Base-by-base conservation (phyloP, 1,140 invertebrate species). In the Pseudomyrmex dendroicus region DNA sequence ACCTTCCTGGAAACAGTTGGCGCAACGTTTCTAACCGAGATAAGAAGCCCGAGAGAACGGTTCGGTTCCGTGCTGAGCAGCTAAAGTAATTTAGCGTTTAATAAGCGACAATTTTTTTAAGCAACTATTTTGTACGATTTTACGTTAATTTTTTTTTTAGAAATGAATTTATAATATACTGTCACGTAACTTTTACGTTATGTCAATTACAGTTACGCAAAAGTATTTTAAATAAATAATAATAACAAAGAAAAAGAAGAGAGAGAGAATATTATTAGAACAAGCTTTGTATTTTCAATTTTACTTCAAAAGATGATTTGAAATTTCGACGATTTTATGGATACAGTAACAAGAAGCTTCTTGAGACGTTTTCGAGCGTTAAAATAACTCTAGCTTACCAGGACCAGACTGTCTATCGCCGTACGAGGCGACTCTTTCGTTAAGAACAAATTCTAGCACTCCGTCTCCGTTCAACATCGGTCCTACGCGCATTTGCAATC, bases 371-470 rank as follows among this genome's bases (percentile, higher is more conserved):
- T 35, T 35, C 35, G 35, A 35, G 35, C 35, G 35, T 35, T 35
- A 35, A 35, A 35, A 44, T 46, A 44, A 50, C 20, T 59, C 15
- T 5, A 78, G 66, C 82, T 89, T 64, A 94, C 94, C 93, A 82
- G 92, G 86, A 80, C 93, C 91, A 59, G 90, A 59, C 83, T 93
- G 91, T 20, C 92, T 90, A 57, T 94, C 91, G n/a, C 84, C 85
- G 17, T 90, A 90, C 56, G 68, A 52, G 54, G 83, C 56, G 12
- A 82, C 86, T 90, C 95, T 95, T 44, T 95, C 95, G 84, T 97
- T 96, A 84, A 97, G 91, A 3, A 96, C 95, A 89, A 97, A 97
- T 90, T 97, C 96, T n/a, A 97, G 92, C 44, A 97, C 92, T 52
- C 97, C 97, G 73, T 95, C 91, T 84, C 95, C 91, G 93, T 96